These are phyloP conservation scores for Micrasema minimum DNA, from an alignment of 1,140 invertebrate species.

Conservation along the genomic window DNA sequence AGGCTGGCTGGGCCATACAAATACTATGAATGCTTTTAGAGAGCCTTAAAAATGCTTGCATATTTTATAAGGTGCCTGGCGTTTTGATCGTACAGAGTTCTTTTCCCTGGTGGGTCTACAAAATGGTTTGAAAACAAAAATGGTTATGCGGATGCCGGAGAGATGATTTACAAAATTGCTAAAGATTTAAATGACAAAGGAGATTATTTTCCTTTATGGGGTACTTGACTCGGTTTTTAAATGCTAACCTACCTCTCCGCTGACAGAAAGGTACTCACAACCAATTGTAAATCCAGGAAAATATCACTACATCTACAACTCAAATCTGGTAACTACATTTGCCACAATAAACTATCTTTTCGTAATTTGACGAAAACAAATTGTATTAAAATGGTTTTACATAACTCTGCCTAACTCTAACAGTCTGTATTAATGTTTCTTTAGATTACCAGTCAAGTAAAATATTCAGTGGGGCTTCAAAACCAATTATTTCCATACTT, in stretches of 20 bases:
- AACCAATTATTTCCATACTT: slow-evolving; percentile 70
- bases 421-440: no score
- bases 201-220: slow-evolving; percentile 86
- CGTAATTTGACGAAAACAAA: no score
- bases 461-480: slow-evolving; percentile 69
- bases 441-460: slow-evolving; percentile 69
- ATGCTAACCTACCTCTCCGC: slow-evolving; percentile 77
- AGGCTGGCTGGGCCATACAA: no score
- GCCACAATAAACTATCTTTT: no score
- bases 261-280: slow-evolving; percentile 69
- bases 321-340: no score
- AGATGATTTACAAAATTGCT: slow-evolving; percentile 75
- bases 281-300: slow-evolving; percentile 69
- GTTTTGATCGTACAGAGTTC: no score
- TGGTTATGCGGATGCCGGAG: slow-evolving; percentile 80
- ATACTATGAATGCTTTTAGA: no score
- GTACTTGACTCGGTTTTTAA: slow-evolving; percentile 91
- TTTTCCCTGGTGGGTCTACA: neutral
- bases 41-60: no score
- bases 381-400: no score
- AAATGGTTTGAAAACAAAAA: neutral
- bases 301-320: slow-evolving; percentile 60
- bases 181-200: slow-evolving; percentile 74
- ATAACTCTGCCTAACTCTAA: no score
- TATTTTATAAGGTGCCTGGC: no score